These are phyloP conservation scores for Tetrapedia diversipes DNA, from an alignment of 2,888 invertebrate species.

Conservation along the genomic window DNA sequence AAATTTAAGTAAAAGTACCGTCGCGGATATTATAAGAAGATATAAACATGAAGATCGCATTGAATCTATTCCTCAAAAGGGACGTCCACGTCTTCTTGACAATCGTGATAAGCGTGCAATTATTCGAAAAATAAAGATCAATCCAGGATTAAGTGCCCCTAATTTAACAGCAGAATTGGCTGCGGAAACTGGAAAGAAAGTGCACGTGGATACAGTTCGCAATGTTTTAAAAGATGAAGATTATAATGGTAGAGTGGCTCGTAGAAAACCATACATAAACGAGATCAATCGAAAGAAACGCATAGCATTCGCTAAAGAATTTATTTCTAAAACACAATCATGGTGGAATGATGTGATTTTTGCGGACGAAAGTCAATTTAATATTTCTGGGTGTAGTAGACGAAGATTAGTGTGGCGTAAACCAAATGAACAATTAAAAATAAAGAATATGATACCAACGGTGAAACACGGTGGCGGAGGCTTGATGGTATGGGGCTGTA, in stretches of 20 bases:
- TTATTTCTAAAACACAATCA: neutral
- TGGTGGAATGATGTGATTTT: neutral
- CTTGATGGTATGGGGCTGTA: neutral
- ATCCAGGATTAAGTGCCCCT: neutral
- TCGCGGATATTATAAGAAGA: neutral
- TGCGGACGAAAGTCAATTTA: neutral
- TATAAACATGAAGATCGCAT: neutral
- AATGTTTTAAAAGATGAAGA: neutral
- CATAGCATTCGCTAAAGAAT: neutral
- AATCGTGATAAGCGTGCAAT: neutral
- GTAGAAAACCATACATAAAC: neutral
- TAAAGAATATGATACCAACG: neutral
- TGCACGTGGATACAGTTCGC: neutral
- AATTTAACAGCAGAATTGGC: neutral
- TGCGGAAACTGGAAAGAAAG: neutral
- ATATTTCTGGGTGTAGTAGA: too few species aligned
- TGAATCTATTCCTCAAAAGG: neutral
- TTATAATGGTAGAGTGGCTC: neutral
- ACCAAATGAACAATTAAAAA: neutral
- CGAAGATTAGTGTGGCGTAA: neutral
- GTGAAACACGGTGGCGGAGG: neutral
- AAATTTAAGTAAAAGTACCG: neutral
- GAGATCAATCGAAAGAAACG: neutral
- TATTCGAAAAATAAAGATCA: neutral
- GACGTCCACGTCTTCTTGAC: neutral